A percentile compares a stretch with the other conserved stretches of the same genome.
phyloP scores from a whole-genome alignment of 2,888 invertebrate species.

The Apotomis capreana region DNA sequence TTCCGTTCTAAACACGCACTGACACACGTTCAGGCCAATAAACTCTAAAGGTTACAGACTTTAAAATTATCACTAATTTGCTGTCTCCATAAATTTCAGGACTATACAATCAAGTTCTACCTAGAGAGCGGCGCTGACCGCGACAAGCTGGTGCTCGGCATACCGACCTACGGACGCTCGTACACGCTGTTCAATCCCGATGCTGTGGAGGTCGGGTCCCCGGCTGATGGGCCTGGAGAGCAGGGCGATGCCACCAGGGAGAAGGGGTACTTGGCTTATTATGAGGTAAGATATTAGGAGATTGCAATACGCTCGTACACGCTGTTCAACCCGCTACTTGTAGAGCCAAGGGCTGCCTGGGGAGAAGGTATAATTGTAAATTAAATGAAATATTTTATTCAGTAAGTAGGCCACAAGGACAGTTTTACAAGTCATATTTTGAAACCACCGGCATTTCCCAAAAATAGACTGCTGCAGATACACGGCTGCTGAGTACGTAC shows the following conservation, averaged over 20 bases:
- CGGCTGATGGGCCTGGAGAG: slow-evolving; percentile 95
- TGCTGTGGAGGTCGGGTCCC: slow-evolving; percentile 92
- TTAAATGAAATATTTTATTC: no score
- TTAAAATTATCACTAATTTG: background rate
- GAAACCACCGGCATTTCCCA: no score
- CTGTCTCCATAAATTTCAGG: slow-evolving; percentile 78
- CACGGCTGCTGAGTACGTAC: no score
- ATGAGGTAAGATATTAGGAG: slow-evolving; percentile 86
- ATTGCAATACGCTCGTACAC: slow-evolving; percentile 88
- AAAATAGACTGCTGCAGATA: no score
- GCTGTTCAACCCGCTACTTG: slow-evolving; percentile 89
- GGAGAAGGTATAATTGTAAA: background rate
- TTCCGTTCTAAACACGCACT: no score
- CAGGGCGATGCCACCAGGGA: slow-evolving; percentile 96
- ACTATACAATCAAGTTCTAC: slow-evolving; percentile 93
- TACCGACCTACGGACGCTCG: slow-evolving; percentile 95
- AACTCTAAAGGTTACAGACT: no score
- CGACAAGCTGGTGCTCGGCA: slow-evolving; percentile 92
- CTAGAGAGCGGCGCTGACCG: slow-evolving; percentile 90
- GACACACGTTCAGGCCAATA: no score
- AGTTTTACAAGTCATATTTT: no score
- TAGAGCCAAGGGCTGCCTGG: background rate
- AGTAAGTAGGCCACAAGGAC: no score
- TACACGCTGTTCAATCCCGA: slow-evolving; percentile 94
- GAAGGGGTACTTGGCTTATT: slow-evolving; percentile 96